These are phyloP conservation scores for Pseudochromis fuscus DNA, from an alignment of 2,797 vertebrate species.

Conservation along the genomic window DNA sequence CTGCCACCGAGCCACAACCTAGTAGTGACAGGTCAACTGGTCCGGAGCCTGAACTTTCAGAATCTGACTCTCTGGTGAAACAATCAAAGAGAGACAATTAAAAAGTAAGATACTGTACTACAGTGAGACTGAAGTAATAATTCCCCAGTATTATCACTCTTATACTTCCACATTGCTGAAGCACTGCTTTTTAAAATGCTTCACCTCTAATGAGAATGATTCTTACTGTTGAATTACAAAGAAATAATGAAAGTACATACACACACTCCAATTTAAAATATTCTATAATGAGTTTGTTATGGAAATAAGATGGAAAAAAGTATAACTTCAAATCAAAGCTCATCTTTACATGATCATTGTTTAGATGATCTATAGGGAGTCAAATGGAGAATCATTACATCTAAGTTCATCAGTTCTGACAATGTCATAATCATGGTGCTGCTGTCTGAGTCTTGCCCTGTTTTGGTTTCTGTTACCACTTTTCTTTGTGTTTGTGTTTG, in stretches of 20 bases:
- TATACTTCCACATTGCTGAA: too few species aligned
- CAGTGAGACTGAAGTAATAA: not conserved
- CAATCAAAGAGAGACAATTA: conserved; percentile 14
- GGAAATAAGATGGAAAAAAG: not conserved
- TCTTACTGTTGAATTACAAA: not conserved
- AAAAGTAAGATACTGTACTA: conserved; percentile 1
- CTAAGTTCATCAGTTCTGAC: not conserved
- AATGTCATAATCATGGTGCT: too few species aligned
- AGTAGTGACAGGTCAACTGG: conserved; percentile 79
- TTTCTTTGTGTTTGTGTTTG: too few species aligned
- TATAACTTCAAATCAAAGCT: not conserved
- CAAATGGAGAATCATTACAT: not conserved
- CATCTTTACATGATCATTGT: not conserved
- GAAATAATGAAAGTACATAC: not conserved
- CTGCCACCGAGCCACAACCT: conserved; percentile 81
- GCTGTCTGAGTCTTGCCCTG: too few species aligned
- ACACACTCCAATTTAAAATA: not conserved
- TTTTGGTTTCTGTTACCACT: too few species aligned
- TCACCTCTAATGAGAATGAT: not conserved
- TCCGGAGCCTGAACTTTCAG: conserved; percentile 85
- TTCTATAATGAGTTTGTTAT: not conserved
- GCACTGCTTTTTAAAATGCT: not conserved
- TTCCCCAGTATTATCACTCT: too few species aligned
- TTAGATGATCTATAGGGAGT: not conserved
- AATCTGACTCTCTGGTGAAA: conserved; percentile 82